Percentiles rank a stretch among this genome's conserved stretches.
Conservation (phyloP, 2,113 vertebrate genomes). For the Progne subis region DNA sequence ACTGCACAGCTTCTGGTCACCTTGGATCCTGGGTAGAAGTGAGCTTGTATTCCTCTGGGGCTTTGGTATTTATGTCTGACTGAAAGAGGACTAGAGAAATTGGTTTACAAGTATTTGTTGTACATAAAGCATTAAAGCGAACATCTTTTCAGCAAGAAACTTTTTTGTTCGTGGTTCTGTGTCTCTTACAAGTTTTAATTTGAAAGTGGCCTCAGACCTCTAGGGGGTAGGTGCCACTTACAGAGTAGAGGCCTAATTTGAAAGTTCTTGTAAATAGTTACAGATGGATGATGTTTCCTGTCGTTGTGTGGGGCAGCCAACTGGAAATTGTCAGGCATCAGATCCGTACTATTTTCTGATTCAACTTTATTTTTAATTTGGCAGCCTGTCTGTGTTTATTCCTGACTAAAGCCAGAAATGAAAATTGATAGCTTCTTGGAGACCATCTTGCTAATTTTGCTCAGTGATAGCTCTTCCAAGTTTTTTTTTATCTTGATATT, state of each 20-base stretch:
- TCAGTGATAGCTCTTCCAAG: neutral
- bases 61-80: neutral
- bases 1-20: neutral
- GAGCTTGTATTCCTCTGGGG: accelerated
- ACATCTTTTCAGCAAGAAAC: neutral
- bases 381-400: neutral
- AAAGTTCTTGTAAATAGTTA: neutral
- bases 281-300: neutral
- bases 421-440: neutral
- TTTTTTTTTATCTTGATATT: neutral
- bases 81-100: neutral
- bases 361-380: neutral
- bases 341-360: neutral
- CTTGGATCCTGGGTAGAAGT: neutral
- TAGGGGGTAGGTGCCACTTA: neutral
- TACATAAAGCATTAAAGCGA: neutral
- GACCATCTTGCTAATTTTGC: neutral
- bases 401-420: neutral
- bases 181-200: neutral
- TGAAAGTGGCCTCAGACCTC: neutral
- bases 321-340: neutral
- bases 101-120: neutral
- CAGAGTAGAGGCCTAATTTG: neutral
- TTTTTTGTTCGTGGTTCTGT: neutral
- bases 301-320: neutral